phyloP scores from a whole-genome alignment of 2,888 invertebrate species.

The Choristoneura rosaceana region DNA sequence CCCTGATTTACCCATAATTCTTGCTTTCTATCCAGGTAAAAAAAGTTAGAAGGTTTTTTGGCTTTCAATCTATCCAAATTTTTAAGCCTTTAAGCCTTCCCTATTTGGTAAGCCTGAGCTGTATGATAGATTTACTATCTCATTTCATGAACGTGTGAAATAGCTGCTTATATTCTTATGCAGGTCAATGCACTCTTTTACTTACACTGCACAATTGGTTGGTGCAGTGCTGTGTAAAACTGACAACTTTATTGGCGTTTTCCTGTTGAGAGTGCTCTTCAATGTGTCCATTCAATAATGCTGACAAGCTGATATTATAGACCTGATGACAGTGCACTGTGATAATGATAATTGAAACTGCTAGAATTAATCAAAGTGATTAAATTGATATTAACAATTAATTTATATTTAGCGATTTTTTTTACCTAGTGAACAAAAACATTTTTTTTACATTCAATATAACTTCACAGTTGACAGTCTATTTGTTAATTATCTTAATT shows the following conservation, averaged over 20 bases:
- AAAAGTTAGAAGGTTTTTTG: background rate
- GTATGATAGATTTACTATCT: background rate
- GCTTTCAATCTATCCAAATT: background rate
- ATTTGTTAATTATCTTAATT: no score
- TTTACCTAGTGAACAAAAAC: no score
- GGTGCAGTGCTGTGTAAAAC: slow-evolving; percentile 63
- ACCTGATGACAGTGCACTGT: background rate
- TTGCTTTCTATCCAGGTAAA: background rate
- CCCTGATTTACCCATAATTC: background rate
- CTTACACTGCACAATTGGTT: slow-evolving; percentile 51
- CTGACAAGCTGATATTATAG: slow-evolving; percentile 22
- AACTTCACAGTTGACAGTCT: no score
- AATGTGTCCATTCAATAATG: slow-evolving; percentile 73
- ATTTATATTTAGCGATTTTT: no score
- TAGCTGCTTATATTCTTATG: slow-evolving; percentile 16
- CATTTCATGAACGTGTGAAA: slow-evolving; percentile 13
- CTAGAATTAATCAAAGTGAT: background rate
- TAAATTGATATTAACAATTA: background rate
- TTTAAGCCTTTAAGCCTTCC: no score
- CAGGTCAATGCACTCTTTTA: slow-evolving; percentile 61
- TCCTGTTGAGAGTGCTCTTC: slow-evolving; percentile 73
- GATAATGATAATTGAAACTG: background rate
- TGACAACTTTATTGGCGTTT: slow-evolving; percentile 76
- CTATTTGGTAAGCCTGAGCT: background rate
- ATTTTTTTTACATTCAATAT: no score